Conservation (phyloP, 1,140 invertebrate species). For the Dolichoris vasculosae region DNA sequence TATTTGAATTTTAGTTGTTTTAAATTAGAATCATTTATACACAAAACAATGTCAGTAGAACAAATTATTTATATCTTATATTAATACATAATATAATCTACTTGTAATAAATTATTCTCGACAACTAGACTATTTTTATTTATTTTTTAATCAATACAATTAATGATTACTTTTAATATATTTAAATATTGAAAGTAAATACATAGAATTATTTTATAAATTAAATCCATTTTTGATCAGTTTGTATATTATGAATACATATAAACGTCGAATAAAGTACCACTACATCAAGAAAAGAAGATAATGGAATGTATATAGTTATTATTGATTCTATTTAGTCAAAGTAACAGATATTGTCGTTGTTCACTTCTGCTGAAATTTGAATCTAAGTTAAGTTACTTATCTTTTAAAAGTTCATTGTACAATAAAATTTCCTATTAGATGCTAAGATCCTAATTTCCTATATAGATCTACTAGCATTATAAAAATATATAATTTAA, state of each 20-base stretch:
- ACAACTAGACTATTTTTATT: not conserved
- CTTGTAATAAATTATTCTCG: too few species aligned
- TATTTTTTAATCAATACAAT: not conserved
- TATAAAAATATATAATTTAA: conserved; percentile 9
- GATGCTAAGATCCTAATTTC: too few species aligned
- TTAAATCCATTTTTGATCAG: conserved; percentile 18
- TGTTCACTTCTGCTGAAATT: conserved; percentile 61
- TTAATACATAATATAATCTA: too few species aligned
- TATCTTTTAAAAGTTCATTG: conserved; percentile 35
- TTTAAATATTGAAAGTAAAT: not conserved
- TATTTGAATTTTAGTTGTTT: too few species aligned
- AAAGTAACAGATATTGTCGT: conserved; percentile 64
- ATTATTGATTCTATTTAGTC: conserved; percentile 60
- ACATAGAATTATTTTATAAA: not conserved
- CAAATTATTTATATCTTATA: too few species aligned
- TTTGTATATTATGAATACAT: conserved; percentile 4
- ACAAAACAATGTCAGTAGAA: too few species aligned
- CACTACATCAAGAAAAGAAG: conserved; percentile 15
- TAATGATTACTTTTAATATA: not conserved
- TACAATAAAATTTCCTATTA: conserved; percentile 24
- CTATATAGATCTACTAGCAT: not conserved
- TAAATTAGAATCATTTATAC: too few species aligned
- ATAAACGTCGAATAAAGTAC: not conserved
- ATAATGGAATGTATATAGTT: conserved; percentile 26
- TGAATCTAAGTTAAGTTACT: conserved; percentile 12